A percentile compares a stretch with the other conserved stretches of the same genome.
phyloP scores from a whole-genome alignment of 2,797 vertebrate genomes.

The Halcyon leucocephala region DNA sequence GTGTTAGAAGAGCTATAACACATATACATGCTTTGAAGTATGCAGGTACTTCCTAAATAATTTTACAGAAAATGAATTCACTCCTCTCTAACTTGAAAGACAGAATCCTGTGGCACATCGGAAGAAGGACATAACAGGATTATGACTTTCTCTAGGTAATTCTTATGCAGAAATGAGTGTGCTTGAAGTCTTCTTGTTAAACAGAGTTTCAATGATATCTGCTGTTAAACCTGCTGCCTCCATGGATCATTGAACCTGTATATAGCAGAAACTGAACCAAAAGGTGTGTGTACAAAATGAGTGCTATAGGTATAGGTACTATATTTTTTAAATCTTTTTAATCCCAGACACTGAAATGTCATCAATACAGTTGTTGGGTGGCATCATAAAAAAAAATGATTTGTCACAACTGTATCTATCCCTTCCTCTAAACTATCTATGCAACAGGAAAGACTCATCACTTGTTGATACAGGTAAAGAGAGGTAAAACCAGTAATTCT shows the following conservation, averaged over 20 bases:
- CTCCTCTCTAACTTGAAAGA: background rate
- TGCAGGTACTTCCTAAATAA: background rate
- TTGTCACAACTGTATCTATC: background rate
- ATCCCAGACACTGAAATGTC: background rate
- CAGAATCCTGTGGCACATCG: background rate
- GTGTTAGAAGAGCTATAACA: background rate
- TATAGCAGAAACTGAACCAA: background rate
- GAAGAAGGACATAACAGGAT: background rate
- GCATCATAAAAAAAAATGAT: background rate
- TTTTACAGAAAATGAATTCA: background rate
- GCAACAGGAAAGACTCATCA: background rate
- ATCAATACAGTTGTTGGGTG: background rate
- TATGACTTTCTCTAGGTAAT: background rate
- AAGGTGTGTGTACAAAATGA: background rate
- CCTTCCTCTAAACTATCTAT: background rate
- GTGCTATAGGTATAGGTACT: background rate
- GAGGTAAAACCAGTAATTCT: background rate
- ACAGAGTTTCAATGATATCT: background rate
- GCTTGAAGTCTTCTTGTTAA: background rate
- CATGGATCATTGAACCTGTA: background rate
- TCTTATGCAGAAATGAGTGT: background rate
- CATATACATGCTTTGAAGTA: background rate
- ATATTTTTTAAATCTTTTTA: background rate
- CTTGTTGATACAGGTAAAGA: background rate
- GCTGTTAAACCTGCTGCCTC: background rate